A percentile compares a stretch with the other conserved stretches of the same genome.
Evolutionary conservation across 2,113 vertebrate genomes (phyloP).

Genomic region (Opisthocomus hoazin): DNA sequence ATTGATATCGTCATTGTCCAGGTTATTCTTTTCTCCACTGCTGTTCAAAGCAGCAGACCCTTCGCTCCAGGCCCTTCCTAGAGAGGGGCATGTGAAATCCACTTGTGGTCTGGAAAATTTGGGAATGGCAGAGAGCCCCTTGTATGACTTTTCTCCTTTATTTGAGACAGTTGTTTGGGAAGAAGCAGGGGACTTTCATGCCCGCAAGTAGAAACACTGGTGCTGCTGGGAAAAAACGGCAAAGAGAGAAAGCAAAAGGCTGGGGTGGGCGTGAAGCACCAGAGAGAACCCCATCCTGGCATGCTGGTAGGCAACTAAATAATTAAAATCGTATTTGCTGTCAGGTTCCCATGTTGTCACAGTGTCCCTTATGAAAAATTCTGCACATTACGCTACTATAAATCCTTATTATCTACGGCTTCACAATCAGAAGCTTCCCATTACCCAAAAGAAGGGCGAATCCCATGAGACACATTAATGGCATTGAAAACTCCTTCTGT

Average conservation of each 20-base stretch:
- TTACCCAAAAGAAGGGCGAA: conserved; percentile 32
- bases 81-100: fast-evolving
- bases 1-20: neutral
- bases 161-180: neutral
- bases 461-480: neutral
- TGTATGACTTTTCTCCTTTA: neutral
- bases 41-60: neutral
- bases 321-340: conserved; percentile 4
- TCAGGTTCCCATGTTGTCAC: neutral
- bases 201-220: neutral
- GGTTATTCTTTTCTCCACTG: neutral
- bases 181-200: neutral
- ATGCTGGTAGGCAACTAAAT: neutral
- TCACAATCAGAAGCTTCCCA: conserved; percentile 28
- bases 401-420: conserved; percentile 23
- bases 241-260: neutral
- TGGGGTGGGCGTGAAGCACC: neutral
- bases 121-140: neutral
- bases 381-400: neutral
- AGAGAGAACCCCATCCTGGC: neutral
- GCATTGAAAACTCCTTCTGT: conserved; percentile 30
- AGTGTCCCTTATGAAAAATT: neutral
- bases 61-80: neutral
- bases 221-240: neutral
- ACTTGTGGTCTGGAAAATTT: neutral